Evolutionary conservation across 1,140 invertebrate species (phyloP), one percentile per base, ranked within the genome.

Genomic region (Drosophila oshimai): DNA sequence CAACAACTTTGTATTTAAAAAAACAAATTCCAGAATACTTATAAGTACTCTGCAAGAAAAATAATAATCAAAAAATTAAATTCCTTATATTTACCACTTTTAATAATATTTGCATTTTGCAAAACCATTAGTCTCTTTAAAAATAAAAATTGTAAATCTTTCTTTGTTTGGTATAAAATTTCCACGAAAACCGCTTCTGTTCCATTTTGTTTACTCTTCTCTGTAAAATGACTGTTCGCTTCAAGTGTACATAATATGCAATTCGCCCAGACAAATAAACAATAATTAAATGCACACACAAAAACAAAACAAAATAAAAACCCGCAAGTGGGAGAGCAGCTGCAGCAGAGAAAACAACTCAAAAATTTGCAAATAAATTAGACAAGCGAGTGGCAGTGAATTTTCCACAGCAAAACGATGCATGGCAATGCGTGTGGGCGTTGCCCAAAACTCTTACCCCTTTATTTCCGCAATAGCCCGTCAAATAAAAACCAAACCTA

Each of bases 381-480:
- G 54, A 74, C 42, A 65, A 62, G 46, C 62, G 53, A 58, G 36
- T 64, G 57, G 44, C 74, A 58, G 39, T 46, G 50, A 42, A 55
- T 39, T 51, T 45, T 47, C 34, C 22, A 31, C 42, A n/a, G 28
- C 36, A 49, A 39, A 34, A 18, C 39, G 45, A 29, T 70, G 13
- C 17, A 50, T 51, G 2, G 24, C 37, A 31, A 15, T 51, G 50
- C 24, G 33, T 34, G 55, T 55, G 18, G 49, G 34, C 42, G 71
- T 26, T 36, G 7, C 13, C 51, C 22, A 42, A 15, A 24, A 13
- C 18, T 44, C 45, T 18, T 12, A 2, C 13, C 37, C 18, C 1
- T 3, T 7, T 0, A 24, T 6, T 3, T 4, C 7, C 37, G 0
- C 34, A 51, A 9, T 15, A 41, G 4, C 4, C 17, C 36, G 13